A percentile compares a stretch with the other conserved stretches of the same genome.
Evolutionary conservation across 92 coral and sea anemone species (phyloP).

Genomic region (Desmophyllum pertusum): DNA sequence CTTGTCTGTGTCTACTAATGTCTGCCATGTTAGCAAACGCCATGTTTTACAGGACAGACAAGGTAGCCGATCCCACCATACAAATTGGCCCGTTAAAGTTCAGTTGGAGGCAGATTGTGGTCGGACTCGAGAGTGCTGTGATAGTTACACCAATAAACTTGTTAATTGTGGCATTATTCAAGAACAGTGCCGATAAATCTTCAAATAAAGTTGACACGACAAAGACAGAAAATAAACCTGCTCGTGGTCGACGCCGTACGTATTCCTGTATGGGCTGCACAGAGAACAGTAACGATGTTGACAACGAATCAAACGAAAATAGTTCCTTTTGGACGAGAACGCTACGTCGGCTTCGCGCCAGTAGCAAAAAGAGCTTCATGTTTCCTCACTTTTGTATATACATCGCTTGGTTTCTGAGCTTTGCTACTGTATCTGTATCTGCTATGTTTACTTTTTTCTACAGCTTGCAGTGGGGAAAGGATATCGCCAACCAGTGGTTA

Average conservation of each 20-base stretch:
- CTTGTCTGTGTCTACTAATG: slow-evolving; percentile 70
- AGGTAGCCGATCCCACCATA: slow-evolving; percentile 69
- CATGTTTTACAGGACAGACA: slow-evolving; percentile 67
- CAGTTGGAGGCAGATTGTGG: slow-evolving; percentile 75
- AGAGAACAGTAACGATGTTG: not conserved
- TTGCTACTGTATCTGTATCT: slow-evolving; percentile 66
- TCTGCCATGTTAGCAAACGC: slow-evolving; percentile 87
- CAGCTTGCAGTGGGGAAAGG: slow-evolving; percentile 87
- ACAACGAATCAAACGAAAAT: not conserved
- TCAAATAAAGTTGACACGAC: not conserved
- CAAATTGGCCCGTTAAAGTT: slow-evolving; percentile 85
- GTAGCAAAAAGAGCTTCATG: not conserved
- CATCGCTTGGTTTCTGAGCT: slow-evolving; percentile 79
- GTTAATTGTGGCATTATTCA: slow-evolving; percentile 64
- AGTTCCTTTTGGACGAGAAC: not conserved
- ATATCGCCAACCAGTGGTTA: slow-evolving; percentile 82
- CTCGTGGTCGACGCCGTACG: not conserved
- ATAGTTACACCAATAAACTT: slow-evolving; percentile 81
- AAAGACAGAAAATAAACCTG: not conserved
- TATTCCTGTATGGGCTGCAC: not conserved
- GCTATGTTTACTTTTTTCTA: slow-evolving; percentile 76
- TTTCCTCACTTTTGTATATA: slow-evolving; percentile 71
- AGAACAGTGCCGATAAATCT: slow-evolving; percentile 44
- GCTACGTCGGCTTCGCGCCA: not conserved
- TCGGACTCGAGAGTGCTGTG: slow-evolving; percentile 75